Percentiles rank a stretch among this genome's conserved stretches.
Evolutionary conservation across 2,113 vertebrate genomes (phyloP).

Genomic region (Morone chrysops): DNA sequence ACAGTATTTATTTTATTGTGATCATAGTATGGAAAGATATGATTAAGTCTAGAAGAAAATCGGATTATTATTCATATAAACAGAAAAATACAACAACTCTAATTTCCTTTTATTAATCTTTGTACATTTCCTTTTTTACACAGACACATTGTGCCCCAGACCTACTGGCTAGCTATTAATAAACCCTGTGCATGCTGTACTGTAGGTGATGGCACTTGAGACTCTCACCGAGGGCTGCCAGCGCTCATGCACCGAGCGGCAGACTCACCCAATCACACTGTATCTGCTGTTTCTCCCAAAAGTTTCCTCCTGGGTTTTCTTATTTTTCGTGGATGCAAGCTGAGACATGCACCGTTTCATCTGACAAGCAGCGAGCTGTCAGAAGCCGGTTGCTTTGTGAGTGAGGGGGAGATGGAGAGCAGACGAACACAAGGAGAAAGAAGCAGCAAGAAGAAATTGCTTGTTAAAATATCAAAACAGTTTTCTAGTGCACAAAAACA

Average conservation of each 20-base stretch:
- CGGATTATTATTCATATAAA: too few relatives aligned
- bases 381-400: constrained; percentile 16
- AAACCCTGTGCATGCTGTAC: constrained; percentile 28
- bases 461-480: constrained; percentile 9
- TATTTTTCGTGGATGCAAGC: constrained; percentile 1
- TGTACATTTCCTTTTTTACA: neutral
- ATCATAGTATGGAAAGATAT: too few relatives aligned
- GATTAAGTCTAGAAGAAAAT: too few relatives aligned
- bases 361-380: constrained; percentile 38
- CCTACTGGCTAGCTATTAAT: constrained; percentile 49
- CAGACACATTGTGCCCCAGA: constrained; percentile 38
- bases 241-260: neutral
- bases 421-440: neutral
- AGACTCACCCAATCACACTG: neutral
- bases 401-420: constrained; percentile 26
- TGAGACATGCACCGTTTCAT: neutral
- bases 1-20: too few relatives aligned
- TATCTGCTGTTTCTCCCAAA: constrained; percentile 45
- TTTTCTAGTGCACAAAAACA: neutral
- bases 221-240: constrained; percentile 3
- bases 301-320: constrained; percentile 28
- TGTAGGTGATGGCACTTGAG: constrained; percentile 16
- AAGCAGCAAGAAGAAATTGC: neutral
- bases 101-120: too few relatives aligned
- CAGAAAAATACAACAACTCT: too few relatives aligned